Conservation (phyloP, 2,113 vertebrate species). For the Hyperopisus bebe region DNA sequence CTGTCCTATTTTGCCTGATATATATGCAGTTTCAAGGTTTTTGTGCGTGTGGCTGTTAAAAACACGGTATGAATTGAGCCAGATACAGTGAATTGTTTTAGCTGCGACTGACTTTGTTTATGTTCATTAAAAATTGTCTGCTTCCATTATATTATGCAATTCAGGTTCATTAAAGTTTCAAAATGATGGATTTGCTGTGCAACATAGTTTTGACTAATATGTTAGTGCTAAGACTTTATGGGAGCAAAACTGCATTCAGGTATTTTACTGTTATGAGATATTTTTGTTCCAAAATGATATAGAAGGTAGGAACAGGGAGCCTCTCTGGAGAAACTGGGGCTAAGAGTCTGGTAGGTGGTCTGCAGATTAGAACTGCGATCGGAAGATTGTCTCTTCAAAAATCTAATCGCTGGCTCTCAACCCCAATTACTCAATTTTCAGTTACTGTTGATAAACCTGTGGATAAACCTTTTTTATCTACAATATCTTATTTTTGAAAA, state of each 20-base stretch:
- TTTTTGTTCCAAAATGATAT: not conserved
- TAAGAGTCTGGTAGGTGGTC: not conserved
- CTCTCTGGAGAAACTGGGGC: no score
- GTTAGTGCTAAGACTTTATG: not conserved
- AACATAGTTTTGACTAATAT: not conserved
- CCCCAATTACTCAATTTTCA: not conserved
- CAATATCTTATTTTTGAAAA: no score
- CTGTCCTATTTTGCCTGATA: not conserved
- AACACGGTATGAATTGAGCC: not conserved
- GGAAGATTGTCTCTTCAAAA: not conserved
- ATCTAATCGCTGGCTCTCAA: not conserved
- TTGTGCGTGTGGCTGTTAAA: not conserved
- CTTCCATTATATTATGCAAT: not conserved
- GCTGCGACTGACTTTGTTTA: not conserved
- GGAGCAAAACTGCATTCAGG: not conserved
- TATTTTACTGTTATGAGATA: not conserved
- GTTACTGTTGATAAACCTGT: not conserved
- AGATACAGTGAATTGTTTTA: not conserved
- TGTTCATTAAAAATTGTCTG: not conserved
- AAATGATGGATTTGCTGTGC: not conserved
- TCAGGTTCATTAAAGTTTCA: not conserved
- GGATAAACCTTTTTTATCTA: no score
- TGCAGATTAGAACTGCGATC: not conserved
- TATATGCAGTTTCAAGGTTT: not conserved
- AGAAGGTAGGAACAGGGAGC: not conserved